Evolutionary conservation across 2,113 vertebrate species (phyloP).

Genomic region (Gymnobelideus leadbeateri): DNA sequence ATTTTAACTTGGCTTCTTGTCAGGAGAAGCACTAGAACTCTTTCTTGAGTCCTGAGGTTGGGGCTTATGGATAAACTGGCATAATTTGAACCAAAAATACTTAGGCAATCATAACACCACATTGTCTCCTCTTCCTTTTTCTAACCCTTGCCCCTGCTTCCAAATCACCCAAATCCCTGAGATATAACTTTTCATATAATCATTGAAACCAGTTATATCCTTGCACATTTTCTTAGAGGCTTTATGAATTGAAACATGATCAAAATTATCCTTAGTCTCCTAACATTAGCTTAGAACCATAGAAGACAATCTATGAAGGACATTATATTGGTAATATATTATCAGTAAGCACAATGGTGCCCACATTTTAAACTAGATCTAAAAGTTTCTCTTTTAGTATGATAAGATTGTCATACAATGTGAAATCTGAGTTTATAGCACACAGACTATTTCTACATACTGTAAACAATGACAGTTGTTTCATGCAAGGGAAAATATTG

Average conservation of each 20-base stretch:
- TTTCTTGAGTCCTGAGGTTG: neutral
- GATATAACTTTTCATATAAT: neutral
- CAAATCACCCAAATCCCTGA: neutral
- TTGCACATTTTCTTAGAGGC: neutral
- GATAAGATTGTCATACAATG: neutral
- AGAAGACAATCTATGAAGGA: neutral
- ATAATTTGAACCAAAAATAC: conserved; percentile 2
- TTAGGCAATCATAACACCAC: neutral
- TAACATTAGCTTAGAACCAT: neutral
- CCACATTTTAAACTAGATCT: neutral
- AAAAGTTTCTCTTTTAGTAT: neutral
- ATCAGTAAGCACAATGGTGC: neutral
- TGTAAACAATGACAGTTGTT: neutral
- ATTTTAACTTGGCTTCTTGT: conserved; percentile 20
- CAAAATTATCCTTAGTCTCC: neutral
- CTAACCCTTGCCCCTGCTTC: neutral
- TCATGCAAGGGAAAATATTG: conserved; percentile 9
- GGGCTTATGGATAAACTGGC: neutral
- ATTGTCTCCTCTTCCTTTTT: neutral
- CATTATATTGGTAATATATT: neutral
- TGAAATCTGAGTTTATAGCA: neutral
- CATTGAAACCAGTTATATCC: neutral
- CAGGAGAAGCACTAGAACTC: neutral
- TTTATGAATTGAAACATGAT: neutral
- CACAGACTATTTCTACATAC: neutral